phyloP scores from a whole-genome alignment of 2,797 vertebrate species.

The Limosa lapponica region DNA sequence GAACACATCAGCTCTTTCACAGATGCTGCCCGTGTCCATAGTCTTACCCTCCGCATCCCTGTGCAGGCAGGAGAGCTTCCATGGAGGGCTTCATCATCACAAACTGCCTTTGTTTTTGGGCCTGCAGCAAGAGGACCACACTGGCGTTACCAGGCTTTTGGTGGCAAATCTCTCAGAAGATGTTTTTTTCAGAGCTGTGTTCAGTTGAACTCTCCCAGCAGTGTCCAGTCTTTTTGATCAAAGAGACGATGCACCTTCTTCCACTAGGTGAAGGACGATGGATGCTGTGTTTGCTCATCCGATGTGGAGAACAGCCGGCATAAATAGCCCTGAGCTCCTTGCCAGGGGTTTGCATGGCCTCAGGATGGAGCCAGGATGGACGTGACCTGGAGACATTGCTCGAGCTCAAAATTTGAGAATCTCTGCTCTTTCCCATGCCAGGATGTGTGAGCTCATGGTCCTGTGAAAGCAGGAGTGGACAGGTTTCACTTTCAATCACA shows the following conservation, averaged over 20 bases:
- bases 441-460: background rate
- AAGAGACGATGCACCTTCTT: background rate
- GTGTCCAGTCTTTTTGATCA: background rate
- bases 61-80: background rate
- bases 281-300: background rate
- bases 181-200: background rate
- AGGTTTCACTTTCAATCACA: background rate
- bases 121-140: background rate
- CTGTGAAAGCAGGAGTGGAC: background rate
- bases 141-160: background rate
- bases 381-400: background rate
- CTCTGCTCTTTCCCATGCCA: background rate
- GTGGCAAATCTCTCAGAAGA: background rate
- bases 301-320: fast-evolving
- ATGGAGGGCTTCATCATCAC: background rate
- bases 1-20: background rate
- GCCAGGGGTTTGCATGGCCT: background rate
- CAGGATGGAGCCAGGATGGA: background rate
- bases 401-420: background rate
- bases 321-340: background rate
- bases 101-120: background rate
- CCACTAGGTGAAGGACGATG: background rate
- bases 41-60: background rate
- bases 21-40: background rate
- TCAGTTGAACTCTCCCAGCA: background rate